Conservation (phyloP, 2,113 vertebrate genomes). For the Marmota monax region DNA sequence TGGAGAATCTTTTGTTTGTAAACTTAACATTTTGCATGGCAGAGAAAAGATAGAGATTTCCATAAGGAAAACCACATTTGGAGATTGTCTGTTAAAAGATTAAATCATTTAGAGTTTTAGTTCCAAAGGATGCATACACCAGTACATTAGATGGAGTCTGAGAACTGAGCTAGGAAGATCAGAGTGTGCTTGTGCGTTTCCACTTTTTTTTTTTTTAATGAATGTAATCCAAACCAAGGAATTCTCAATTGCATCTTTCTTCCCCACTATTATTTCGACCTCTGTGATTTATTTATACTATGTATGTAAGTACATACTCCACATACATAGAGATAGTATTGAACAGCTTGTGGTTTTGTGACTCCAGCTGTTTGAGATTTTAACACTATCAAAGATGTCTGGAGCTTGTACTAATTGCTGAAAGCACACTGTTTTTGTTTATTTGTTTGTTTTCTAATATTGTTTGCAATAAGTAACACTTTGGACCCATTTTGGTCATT, state of each 20-base stretch:
- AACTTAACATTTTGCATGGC: neutral
- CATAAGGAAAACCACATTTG: neutral
- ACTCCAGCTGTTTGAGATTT: slow-evolving; percentile 25
- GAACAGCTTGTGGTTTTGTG: slow-evolving; percentile 22
- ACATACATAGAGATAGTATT: neutral
- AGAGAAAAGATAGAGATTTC: neutral
- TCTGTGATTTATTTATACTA: neutral
- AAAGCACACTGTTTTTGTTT: neutral
- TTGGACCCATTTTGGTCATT: neutral
- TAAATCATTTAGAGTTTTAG: neutral
- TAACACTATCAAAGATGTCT: neutral
- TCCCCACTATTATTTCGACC: neutral
- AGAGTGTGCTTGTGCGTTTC: neutral
- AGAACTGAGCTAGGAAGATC: neutral
- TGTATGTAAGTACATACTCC: neutral
- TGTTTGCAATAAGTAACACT: neutral
- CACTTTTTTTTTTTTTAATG: neutral
- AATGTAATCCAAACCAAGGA: slow-evolving; percentile 23
- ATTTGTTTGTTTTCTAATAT: neutral
- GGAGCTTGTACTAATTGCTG: neutral
- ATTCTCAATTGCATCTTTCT: slow-evolving; percentile 13
- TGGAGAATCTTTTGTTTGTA: neutral
- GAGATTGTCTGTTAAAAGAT: neutral
- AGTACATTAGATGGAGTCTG: neutral
- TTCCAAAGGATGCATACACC: neutral